A percentile compares a stretch with the other conserved stretches of the same genome.
Evolutionary conservation across 1,140 invertebrate species (phyloP).

Genomic region (Mizuhopecten yessoensis): DNA sequence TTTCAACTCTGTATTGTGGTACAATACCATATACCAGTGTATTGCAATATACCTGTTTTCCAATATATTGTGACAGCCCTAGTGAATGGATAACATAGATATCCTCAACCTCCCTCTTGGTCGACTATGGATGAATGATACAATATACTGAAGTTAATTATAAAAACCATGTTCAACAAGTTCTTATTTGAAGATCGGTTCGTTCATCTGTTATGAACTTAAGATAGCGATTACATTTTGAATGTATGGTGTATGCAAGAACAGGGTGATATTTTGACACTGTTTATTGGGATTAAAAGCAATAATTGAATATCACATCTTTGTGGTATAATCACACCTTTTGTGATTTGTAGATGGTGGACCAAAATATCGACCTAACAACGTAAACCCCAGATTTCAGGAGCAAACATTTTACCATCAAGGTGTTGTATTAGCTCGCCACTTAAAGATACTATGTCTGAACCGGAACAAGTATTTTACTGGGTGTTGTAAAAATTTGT

Average conservation of each 20-base stretch:
- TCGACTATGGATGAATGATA: neutral
- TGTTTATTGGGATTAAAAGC: neutral
- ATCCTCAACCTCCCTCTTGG: neutral
- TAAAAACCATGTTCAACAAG: too few relatives aligned
- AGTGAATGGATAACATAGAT: too few relatives aligned
- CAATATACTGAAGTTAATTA: neutral
- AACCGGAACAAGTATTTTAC: neutral
- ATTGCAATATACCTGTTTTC: too few relatives aligned
- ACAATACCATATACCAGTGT: too few relatives aligned
- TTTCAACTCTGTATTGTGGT: too few relatives aligned
- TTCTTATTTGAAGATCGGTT: too few relatives aligned
- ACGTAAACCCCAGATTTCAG: constrained; percentile 61
- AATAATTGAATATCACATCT: constrained; percentile 40
- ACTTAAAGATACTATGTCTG: neutral
- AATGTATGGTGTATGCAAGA: neutral
- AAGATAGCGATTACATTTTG: neutral
- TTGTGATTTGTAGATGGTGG: constrained; percentile 62
- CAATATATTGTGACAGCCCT: too few relatives aligned
- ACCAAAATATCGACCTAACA: constrained; percentile 66
- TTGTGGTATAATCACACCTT: constrained; percentile 44
- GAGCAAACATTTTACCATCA: constrained; percentile 57
- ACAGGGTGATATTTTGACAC: neutral
- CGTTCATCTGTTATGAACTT: too few relatives aligned
- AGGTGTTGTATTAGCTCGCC: constrained; percentile 56
- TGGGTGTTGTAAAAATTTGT: constrained; percentile 36